phyloP scores from a whole-genome alignment of 2,113 vertebrate species.

The Centropus unirufus region DNA sequence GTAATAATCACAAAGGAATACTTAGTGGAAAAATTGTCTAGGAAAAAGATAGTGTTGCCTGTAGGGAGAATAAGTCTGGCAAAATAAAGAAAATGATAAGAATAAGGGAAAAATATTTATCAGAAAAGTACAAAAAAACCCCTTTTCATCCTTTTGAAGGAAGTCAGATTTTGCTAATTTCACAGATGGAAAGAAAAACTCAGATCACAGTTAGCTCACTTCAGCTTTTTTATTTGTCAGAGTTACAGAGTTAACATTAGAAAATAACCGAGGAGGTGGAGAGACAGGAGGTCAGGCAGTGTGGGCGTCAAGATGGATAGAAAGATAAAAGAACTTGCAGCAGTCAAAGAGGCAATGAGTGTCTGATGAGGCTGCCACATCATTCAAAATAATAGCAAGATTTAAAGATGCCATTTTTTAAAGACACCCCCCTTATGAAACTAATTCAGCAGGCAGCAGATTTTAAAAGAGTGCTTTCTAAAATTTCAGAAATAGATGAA shows the following conservation, averaged over 20 bases:
- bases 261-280: constrained; percentile 43
- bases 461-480: neutral
- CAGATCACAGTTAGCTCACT: neutral
- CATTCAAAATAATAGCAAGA: neutral
- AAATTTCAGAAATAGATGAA: neutral
- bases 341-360: neutral
- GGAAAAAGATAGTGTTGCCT: neutral
- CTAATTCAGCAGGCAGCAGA: neutral
- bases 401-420: neutral
- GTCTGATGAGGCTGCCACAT: neutral
- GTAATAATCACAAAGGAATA: neutral
- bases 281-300: neutral
- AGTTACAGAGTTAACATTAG: constrained; percentile 29
- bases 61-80: neutral
- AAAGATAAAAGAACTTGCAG: constrained; percentile 30
- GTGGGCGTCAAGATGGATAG: neutral
- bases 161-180: constrained; percentile 2
- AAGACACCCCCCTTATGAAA: neutral
- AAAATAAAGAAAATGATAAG: neutral
- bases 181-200: neutral
- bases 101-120: neutral
- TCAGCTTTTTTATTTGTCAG: constrained; percentile 32
- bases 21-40: neutral
- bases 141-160: neutral
- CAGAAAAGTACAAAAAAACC: neutral